phyloP scores from a whole-genome alignment of 1,140 invertebrate species.

The Himalopsyche phryganea region DNA sequence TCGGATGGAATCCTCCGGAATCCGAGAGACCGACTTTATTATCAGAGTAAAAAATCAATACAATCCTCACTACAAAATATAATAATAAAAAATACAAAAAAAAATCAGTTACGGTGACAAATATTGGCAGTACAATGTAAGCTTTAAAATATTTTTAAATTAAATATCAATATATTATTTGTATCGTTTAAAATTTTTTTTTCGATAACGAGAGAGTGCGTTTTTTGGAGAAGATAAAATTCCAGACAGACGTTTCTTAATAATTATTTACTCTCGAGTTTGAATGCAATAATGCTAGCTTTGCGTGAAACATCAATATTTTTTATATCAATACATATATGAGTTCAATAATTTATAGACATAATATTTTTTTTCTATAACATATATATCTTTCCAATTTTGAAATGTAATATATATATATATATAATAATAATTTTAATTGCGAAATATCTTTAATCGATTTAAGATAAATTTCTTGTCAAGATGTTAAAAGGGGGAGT shows the following conservation, averaged over 20 bases:
- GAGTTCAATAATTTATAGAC: constrained; percentile 25
- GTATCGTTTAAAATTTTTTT: not conserved
- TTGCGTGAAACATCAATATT: constrained; percentile 10
- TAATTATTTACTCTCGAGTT: not conserved
- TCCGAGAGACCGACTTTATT: constrained; percentile 3
- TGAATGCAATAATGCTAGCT: constrained; percentile 9
- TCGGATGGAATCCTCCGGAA: too few species aligned
- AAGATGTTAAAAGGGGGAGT: constrained; percentile 17
- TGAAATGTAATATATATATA: constrained; percentile 4
- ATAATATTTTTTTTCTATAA: constrained; percentile 13
- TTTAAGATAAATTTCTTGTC: constrained; percentile 16
- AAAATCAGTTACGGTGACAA: constrained; percentile 2
- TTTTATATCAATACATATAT: not conserved
- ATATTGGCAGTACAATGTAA: constrained; percentile 28
- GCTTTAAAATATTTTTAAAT: constrained; percentile 19
- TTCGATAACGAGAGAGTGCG: constrained; percentile 5
- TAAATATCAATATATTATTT: constrained; percentile 12
- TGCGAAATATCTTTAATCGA: constrained; percentile 17
- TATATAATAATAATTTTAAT: constrained; percentile 21
- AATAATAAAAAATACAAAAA: constrained; percentile 25
- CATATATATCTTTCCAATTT: constrained; percentile 21
- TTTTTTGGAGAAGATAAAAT: constrained; percentile 5
- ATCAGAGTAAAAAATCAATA: constrained; percentile 21
- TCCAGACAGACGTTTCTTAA: not conserved
- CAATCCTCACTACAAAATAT: constrained; percentile 10